Evolutionary conservation across 2,113 vertebrate genomes (phyloP), one percentile per base, ranked within the genome.

Genomic region (Electrona antarctica): DNA sequence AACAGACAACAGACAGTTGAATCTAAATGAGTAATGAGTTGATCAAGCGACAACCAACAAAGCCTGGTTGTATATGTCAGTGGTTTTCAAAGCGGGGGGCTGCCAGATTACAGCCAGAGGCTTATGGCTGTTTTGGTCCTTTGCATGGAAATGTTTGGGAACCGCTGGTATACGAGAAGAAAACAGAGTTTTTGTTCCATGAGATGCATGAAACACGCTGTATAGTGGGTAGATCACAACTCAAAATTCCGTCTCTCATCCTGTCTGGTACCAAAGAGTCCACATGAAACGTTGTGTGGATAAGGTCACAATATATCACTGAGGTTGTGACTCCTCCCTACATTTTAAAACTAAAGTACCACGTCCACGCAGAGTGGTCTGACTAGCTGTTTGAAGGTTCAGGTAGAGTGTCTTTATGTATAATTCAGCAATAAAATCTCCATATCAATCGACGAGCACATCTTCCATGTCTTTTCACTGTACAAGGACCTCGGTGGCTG

Each of bases 381-480:
- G 33, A 28, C 54, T 14, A n/a, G 47, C 61, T 61, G 58, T 21
- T 7, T 0, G 49, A 29, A 33, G 60, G 76, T 81, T 81, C 76
- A 74, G 76, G 74, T 59, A 4, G 41, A 67, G 57, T 41, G 67
- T 59, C 28, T 50, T 49, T 5, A 83, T 82, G 54, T 69, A 78
- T 78, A 68, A 85, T 84, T 81, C 49, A 88, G 28, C 0, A 2
- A 57, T 6, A 41, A 10, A 4, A 55, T 15, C n/a, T 81, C 71
- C 12, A 29, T 29, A 61, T 69, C 64, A 64, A 15, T 64, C 13
- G 10, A 73, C 77, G 73, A 78, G 55, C 2, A 47, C 56, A 56
- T 46, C 29, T 8, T 47, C 71, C 73, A 64, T 47, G 54, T 54
- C 2, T 0, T 65, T 78, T 67, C 64, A 52, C 64, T 46, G 68